Evolutionary conservation across 2,888 invertebrate genomes (phyloP), one percentile per base, ranked within the genome.

Genomic region (Quadriops clusia): DNA sequence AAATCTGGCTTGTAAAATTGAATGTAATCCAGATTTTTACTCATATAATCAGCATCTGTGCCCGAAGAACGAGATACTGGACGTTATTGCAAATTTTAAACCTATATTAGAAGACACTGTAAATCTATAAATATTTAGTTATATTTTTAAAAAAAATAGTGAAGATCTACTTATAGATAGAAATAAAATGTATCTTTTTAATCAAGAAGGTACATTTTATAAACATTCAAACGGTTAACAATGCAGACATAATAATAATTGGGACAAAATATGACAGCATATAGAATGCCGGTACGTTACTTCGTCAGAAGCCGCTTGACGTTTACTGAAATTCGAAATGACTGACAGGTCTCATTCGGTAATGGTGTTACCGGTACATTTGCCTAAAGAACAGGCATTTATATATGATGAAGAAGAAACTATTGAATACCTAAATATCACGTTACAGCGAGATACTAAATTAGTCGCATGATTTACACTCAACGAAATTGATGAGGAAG

Each of bases 331-430:
- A 7, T 22, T 10, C 7, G 11, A 7, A 22, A 10, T 22, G 8
- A 22, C 5, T 7, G 22, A 22, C 8, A 22, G 8, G 11, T 22
- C 7, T 4, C 22, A 22, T 22, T 22, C 4, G 10, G 22, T 5
- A 9, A 11, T 5, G 11, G 27, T 49, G 17, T 33, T 60, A 9
- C 44, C 51, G 5, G 47, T 60, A 9, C 54, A 60, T 43, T 38
- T 58, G 11, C 52, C 51, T 3, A 30, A 40, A 23, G 26, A 37
- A 18, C 38, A 43, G 21, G 11, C n/a, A 1, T 17, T 40, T 5
- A 17, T 32, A 7, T 38, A 40, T 17, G 35, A 34, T 3, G 34
- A 36, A 17, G 20, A 21, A 6, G 31, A 37, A 21, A 38, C 22
- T 13, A 12, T 12, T 11, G 25, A 34, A 22, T 32, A 36, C n/a